Percentiles rank a stretch among this genome's conserved stretches.
Conservation (phyloP, 2,113 vertebrate genomes). For the Pheucticus melanocephalus region DNA sequence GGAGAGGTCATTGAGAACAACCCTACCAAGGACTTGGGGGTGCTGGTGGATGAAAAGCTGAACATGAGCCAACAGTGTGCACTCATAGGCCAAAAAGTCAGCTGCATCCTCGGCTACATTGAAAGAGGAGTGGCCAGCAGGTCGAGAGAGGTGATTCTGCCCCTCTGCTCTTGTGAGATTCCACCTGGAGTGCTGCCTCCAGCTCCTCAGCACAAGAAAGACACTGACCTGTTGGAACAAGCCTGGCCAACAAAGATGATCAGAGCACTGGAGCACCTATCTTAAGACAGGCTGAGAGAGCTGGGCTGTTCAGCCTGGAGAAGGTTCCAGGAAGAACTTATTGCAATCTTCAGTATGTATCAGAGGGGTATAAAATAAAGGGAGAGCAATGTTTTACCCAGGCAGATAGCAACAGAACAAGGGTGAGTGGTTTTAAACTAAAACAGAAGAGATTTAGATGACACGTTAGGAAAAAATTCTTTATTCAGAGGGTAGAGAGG, state of each 20-base stretch:
- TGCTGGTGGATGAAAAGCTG: neutral
- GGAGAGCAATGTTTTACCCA: neutral
- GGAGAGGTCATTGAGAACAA: neutral
- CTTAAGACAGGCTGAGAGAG: neutral
- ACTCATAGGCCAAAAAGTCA: neutral
- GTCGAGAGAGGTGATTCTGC: neutral
- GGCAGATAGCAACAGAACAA: neutral
- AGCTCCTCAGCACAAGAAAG: neutral
- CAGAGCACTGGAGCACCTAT: neutral
- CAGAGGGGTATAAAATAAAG: neutral
- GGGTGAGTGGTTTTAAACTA: neutral
- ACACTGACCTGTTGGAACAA: neutral
- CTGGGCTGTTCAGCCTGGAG: neutral
- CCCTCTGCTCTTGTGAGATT: neutral
- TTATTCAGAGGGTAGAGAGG: neutral
- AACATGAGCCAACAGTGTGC: neutral
- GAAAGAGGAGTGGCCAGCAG: neutral
- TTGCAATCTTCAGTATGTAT: fast-evolving
- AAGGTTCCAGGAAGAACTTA: neutral
- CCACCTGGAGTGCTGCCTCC: neutral
- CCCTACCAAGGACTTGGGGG: neutral
- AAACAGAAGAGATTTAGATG: neutral
- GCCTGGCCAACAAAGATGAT: neutral
- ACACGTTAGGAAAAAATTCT: neutral
- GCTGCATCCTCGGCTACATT: neutral